These are phyloP conservation scores for Abrostola tripartita DNA, from an alignment of 2,888 invertebrate genomes.

Conservation along the genomic window DNA sequence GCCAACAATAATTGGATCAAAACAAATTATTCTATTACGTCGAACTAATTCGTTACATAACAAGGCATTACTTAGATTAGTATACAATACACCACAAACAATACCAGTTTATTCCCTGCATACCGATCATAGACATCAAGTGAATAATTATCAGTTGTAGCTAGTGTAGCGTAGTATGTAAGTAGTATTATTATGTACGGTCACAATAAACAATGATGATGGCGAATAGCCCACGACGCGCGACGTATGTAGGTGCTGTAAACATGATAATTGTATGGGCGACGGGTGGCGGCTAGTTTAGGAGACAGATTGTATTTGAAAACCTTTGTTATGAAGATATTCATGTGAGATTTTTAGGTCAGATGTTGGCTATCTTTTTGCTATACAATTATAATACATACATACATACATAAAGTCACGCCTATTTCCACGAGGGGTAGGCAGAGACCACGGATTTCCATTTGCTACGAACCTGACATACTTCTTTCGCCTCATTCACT, in stretches of 20 bases:
- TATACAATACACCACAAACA: slow-evolving; percentile 22
- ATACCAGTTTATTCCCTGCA: slow-evolving; percentile 56
- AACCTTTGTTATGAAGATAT: too few species aligned
- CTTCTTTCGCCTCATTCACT: too few species aligned
- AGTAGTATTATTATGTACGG: slow-evolving; percentile 32
- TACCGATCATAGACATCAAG: slow-evolving; percentile 48
- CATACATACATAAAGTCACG: too few species aligned
- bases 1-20: too few species aligned
- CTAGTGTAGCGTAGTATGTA: slow-evolving; percentile 6
- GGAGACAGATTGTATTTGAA: slow-evolving; percentile 25
- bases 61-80: background rate
- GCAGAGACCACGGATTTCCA: too few species aligned
- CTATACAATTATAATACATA: too few species aligned
- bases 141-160: slow-evolving; percentile 62
- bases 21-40: background rate
- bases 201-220: slow-evolving; percentile 58
- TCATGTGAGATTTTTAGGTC: too few species aligned
- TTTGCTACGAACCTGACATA: too few species aligned
- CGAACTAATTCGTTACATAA: slow-evolving; percentile 5
- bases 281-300: slow-evolving; percentile 32
- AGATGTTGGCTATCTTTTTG: background rate
- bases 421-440: too few species aligned
- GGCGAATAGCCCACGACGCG: slow-evolving; percentile 57
- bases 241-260: slow-evolving; percentile 37
- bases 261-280: slow-evolving; percentile 43